Percentiles rank a stretch among this genome's conserved stretches.
phyloP scores from a whole-genome alignment of 2,113 vertebrate species.

The Neolamprologus caudopunctatus region DNA sequence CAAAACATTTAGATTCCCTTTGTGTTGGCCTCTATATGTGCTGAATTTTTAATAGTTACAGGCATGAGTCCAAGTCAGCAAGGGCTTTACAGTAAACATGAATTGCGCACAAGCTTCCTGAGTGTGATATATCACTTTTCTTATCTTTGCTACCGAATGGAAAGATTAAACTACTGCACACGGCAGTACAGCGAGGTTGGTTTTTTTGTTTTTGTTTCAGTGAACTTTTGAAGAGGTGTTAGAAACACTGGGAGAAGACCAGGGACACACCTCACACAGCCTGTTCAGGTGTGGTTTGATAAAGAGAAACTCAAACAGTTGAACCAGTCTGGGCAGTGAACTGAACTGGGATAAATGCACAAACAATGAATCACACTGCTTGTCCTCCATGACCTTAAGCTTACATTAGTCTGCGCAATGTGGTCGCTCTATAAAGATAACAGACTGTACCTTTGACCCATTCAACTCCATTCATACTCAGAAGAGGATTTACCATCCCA shows the following conservation, averaged over 20 bases:
- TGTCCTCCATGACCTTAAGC: not conserved
- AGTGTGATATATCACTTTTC: not conserved
- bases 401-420: not conserved
- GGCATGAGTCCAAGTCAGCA: not conserved
- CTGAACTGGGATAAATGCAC: not conserved
- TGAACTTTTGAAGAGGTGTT: not conserved
- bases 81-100: not conserved
- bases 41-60: not conserved
- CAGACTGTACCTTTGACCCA: not conserved
- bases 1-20: not conserved
- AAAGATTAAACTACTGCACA: not conserved
- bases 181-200: rapidly evolving
- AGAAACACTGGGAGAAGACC: not conserved
- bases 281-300: not conserved
- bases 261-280: not conserved
- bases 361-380: not conserved
- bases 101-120: not conserved
- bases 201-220: not conserved
- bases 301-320: not conserved
- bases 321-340: not conserved
- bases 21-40: not conserved
- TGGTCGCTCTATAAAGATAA: not conserved
- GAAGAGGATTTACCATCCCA: not conserved
- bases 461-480: not conserved
- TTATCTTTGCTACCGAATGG: not conserved